Evolutionary conservation across 2,888 invertebrate genomes (phyloP).

Genomic region (Temnothorax unifasciatus): DNA sequence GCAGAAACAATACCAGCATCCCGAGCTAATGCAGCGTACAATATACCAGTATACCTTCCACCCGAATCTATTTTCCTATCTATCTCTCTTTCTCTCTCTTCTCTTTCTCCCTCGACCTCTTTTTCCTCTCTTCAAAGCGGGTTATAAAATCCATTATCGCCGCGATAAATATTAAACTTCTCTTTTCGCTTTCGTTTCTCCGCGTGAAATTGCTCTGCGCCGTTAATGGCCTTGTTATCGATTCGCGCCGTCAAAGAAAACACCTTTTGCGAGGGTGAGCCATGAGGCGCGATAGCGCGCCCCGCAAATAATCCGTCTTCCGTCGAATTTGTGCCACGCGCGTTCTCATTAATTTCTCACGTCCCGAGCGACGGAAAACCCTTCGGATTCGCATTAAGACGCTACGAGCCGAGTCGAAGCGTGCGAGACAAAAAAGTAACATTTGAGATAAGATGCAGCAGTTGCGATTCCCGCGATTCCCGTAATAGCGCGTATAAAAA

Average conservation of each 20-base stretch:
- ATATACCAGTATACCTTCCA: conserved; percentile 6
- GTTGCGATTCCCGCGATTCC: conserved; percentile 14
- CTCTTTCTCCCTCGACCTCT: neutral
- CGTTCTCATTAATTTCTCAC: conserved; percentile 66
- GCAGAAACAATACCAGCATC: conserved; percentile 70
- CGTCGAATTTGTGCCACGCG: conserved; percentile 51
- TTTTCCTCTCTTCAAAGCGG: conserved; percentile 59
- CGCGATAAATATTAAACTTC: conserved; percentile 75
- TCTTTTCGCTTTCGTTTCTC: conserved; percentile 70
- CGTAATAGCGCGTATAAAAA: conserved; percentile 5
- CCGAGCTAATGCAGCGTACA: conserved; percentile 66
- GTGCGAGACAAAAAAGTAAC: neutral
- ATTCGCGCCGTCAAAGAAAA: conserved; percentile 69
- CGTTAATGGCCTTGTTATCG: conserved; percentile 75
- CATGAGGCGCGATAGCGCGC: conserved; percentile 26
- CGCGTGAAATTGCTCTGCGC: conserved; percentile 68
- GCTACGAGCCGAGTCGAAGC: conserved; percentile 43
- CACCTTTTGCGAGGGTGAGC: conserved; percentile 37
- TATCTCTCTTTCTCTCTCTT: neutral
- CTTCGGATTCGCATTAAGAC: conserved; percentile 34
- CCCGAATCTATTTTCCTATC: conserved; percentile 23
- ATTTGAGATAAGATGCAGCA: conserved; percentile 2
- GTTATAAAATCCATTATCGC: conserved; percentile 77
- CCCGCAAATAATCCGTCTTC: conserved; percentile 42
- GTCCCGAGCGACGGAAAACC: conserved; percentile 9